Conservation (phyloP, 2,888 invertebrate genomes). For the Noctua pronuba region DNA sequence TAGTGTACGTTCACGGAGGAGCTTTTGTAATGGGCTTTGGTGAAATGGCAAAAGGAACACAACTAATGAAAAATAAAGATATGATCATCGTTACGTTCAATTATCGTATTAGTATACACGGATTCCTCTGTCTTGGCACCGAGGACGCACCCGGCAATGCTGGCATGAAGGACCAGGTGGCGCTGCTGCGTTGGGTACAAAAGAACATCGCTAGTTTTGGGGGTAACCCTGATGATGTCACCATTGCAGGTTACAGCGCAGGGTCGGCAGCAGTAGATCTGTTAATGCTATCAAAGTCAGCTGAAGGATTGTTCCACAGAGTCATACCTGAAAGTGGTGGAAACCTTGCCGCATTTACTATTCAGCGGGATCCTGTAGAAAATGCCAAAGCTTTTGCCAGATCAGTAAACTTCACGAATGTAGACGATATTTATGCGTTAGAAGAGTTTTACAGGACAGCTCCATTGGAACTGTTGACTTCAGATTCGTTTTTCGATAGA, state of each 20-base stretch:
- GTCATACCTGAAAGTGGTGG: conserved; percentile 71
- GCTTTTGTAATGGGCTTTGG: conserved; percentile 69
- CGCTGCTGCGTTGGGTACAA: conserved; percentile 72
- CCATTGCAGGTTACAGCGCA: conserved; percentile 72
- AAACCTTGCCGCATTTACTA: conserved; percentile 61
- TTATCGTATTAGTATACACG: conserved; percentile 69
- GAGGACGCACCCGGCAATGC: conserved; percentile 68
- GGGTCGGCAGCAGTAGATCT: conserved; percentile 58
- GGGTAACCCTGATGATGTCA: conserved; percentile 76
- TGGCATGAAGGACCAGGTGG: conserved; percentile 70
- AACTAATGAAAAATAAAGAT: conserved; percentile 66
- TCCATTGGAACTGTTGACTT: conserved; percentile 39
- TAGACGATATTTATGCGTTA: conserved; percentile 71
- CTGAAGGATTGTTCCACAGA: conserved; percentile 72
- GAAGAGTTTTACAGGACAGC: conserved; percentile 75
- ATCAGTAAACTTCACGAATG: conserved; percentile 66
- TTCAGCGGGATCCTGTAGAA: conserved; percentile 72
- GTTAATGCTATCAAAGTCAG: conserved; percentile 48
- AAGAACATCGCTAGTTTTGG: conserved; percentile 75
- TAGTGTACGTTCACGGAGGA: conserved; percentile 74
- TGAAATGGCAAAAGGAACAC: conserved; percentile 47
- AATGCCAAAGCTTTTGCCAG: conserved; percentile 71
- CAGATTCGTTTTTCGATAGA: conserved; percentile 62
- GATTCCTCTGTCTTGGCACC: conserved; percentile 73
- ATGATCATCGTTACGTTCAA: conserved; percentile 71